Base-by-base conservation (phyloP, 2,888 invertebrate species). In the Leptopilina syphax region DNA sequence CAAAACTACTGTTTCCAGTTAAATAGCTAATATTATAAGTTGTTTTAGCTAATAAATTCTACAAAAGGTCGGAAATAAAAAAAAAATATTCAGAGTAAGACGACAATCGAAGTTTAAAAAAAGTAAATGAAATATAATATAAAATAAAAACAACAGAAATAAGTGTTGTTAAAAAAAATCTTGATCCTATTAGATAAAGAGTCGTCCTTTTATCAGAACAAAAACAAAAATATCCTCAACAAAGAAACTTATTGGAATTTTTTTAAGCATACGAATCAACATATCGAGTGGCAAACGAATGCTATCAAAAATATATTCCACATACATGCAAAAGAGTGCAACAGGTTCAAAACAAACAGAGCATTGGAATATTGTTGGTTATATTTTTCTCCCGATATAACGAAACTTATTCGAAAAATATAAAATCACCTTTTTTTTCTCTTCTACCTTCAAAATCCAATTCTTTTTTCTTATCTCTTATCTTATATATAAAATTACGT, bases 311-410 rank as follows among this genome's bases (percentile, higher is more conserved):
- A 63, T 63, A 63, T 63, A 63, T 50, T 50, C 10, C 12, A 67
- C 12, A 67, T 13, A n/a, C 54, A 70, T 70, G 54, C 44, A 13
- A 70, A 54, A 54, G 24, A 24, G 50, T 70, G 70, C 70, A 70
- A 70, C 70, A 70, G 70, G 70, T 70, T 54, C n/a, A 70, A 54
- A 70, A 70, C 50, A 70, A 70, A 54, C 54, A 70, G 70, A 50
- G 24, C 7, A 70, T 70, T 13, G 13, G 18, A 70, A 70, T 54
- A 70, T 70, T 54, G 13, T 27, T 10, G 18, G 68, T 47, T 44
- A 12, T 27, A 50, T n/a, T 70, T 27, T 54, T 54, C 13, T 27
- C 12, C 8, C 54, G 6, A 50, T 50, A 24, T 50, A 50, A 1
- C 5, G 60, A 63, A 63, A 63, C 9, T 10, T 63, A 63, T 63